phyloP scores from a whole-genome alignment of 2,797 vertebrate genomes.

The Myripristis jacobus region DNA sequence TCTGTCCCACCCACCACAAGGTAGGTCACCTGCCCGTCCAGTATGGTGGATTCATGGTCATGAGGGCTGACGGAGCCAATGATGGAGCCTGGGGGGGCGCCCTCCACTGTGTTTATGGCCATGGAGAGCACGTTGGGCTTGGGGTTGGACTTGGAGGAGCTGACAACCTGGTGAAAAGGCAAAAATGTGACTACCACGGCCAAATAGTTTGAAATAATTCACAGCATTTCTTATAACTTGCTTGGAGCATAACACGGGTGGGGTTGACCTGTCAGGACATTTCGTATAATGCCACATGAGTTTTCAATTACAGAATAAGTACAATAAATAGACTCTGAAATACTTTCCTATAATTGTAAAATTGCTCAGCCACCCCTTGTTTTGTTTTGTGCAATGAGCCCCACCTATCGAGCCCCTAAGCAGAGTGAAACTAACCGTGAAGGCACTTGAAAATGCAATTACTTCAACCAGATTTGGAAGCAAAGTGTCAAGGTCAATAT shows the following conservation, averaged over 20 bases:
- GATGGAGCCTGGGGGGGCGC: conserved; percentile 89
- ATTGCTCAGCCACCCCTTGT: neutral
- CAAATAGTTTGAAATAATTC: neutral
- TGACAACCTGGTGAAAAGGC: conserved; percentile 83
- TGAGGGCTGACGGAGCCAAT: conserved; percentile 88
- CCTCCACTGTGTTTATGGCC: conserved; percentile 88
- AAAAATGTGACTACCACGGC: conserved; percentile 5
- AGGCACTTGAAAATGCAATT: conserved; percentile 4
- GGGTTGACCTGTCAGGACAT: conserved; percentile 11
- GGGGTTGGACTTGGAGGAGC: conserved; percentile 76
- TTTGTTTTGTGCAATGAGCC: neutral
- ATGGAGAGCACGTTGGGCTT: conserved; percentile 85
- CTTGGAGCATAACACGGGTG: neutral
- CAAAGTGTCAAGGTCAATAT: conserved; percentile 30
- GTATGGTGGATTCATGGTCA: conserved; percentile 68
- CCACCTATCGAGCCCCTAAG: neutral
- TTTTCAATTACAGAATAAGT: neutral
- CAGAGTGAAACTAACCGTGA: conserved; percentile 17
- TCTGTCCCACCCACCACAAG: conserved; percentile 90
- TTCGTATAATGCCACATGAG: neutral
- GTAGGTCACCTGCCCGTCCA: conserved; percentile 87
- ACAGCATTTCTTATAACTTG: conserved; percentile 3
- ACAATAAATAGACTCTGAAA: neutral
- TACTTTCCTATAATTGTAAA: neutral
- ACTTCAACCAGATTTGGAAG: conserved; percentile 18